Evolutionary conservation across 2,113 vertebrate genomes (phyloP).

Genomic region (Elephas maximus): DNA sequence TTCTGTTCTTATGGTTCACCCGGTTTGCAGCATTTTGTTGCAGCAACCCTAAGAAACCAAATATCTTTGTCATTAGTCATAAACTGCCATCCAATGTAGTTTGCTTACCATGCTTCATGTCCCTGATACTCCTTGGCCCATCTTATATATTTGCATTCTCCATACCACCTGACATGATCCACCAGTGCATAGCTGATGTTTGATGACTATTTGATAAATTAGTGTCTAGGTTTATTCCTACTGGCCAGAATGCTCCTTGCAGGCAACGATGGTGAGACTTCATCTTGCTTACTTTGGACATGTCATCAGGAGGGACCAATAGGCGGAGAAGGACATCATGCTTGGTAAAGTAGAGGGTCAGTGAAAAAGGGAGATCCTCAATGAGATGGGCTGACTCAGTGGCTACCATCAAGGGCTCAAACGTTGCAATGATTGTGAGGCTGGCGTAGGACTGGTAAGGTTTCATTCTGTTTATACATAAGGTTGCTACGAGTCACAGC

Average conservation of each 20-base stretch:
- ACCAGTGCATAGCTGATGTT: not conserved
- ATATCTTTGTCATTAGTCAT: not conserved
- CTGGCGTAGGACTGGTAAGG: not conserved
- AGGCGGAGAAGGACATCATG: not conserved
- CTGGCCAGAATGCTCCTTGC: not conserved
- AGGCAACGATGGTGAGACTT: not conserved
- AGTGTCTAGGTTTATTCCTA: conserved; percentile 10
- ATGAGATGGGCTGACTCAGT: not conserved
- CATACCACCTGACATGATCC: not conserved
- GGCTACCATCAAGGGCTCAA: not conserved
- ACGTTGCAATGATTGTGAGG: not conserved
- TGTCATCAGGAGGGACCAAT: not conserved
- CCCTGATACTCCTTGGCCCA: not conserved
- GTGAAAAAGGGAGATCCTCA: not conserved
- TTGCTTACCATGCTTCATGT: not conserved
- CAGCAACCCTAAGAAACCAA: not conserved
- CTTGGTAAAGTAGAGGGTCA: not conserved
- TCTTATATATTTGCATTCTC: not conserved
- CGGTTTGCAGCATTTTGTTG: not conserved
- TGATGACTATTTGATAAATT: not conserved
- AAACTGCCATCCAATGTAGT: not conserved
- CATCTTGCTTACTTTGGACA: not conserved
- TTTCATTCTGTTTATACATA: not conserved
- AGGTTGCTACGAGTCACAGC: not conserved
- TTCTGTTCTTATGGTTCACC: not conserved